Evolutionary conservation across 37 sponge, comb jelly and placozoan genomes (phyloP).

Genomic region (Spongilla lacustris): DNA sequence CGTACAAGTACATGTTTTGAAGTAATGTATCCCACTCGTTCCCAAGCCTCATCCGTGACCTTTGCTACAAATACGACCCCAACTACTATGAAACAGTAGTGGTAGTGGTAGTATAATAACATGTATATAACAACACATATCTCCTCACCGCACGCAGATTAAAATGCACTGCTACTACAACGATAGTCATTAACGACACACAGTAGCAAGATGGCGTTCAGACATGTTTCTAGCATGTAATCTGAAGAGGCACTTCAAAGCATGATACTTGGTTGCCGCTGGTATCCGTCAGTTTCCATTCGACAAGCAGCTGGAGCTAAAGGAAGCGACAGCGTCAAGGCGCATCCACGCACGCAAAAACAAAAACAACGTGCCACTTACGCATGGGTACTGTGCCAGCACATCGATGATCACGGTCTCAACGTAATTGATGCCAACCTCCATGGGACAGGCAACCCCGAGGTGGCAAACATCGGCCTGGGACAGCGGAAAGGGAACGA

Average conservation of each 20-base stretch:
- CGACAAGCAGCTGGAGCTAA: slow-evolving; percentile 2
- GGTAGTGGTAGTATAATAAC: no score
- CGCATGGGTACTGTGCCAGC: background rate
- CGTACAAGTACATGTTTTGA: no score
- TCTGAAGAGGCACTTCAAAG: slow-evolving; percentile 32
- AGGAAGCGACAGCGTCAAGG: background rate
- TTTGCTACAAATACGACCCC: no score
- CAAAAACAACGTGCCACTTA: background rate
- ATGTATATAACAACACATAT: no score
- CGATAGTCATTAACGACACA: no score
- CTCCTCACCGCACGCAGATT: no score
- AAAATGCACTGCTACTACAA: no score
- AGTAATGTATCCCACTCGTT: no score
- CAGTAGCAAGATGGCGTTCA: background rate
- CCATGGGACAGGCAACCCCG: slow-evolving; percentile 28
- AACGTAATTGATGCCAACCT: background rate
- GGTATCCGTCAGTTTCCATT: slow-evolving; percentile 15
- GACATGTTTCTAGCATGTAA: background rate
- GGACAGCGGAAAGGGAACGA: slow-evolving; percentile 2
- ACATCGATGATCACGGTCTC: slow-evolving; percentile 18
- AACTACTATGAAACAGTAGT: no score
- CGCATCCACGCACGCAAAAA: background rate
- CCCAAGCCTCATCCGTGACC: no score
- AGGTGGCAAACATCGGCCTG: slow-evolving; percentile 16
- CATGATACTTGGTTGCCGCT: slow-evolving; percentile 3